phyloP scores from a whole-genome alignment of 2,113 vertebrate species.

The Meleagris gallopavo region DNA sequence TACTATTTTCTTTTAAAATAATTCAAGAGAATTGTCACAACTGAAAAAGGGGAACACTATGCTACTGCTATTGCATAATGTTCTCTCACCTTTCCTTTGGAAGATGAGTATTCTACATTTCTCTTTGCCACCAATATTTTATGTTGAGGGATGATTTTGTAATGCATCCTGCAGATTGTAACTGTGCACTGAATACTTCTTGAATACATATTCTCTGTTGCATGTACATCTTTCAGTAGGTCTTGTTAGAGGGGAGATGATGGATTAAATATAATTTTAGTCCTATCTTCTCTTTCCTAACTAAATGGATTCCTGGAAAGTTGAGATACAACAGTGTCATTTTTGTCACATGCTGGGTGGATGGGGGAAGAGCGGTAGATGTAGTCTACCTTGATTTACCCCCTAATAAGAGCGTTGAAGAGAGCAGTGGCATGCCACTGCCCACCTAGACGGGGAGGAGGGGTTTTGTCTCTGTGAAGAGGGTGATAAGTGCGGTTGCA shows the following conservation, averaged over 20 bases:
- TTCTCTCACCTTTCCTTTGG: not conserved
- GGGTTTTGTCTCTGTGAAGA: too few species aligned
- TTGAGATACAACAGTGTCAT: not conserved
- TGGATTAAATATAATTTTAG: not conserved
- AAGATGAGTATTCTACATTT: not conserved
- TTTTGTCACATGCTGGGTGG: too few species aligned
- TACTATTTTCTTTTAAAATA: not conserved
- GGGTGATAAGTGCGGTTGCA: too few species aligned
- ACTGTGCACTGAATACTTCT: not conserved
- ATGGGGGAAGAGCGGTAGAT: too few species aligned
- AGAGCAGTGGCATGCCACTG: too few species aligned
- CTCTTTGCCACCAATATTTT: not conserved
- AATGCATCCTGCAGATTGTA: not conserved
- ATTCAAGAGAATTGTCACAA: not conserved
- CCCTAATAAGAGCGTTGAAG: too few species aligned
- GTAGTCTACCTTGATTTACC: too few species aligned
- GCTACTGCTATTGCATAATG: not conserved
- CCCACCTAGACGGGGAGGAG: too few species aligned
- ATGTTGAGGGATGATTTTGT: not conserved
- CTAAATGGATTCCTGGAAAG: not conserved
- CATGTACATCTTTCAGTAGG: not conserved
- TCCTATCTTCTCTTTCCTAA: not conserved
- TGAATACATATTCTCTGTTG: not conserved
- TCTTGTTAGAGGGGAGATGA: not conserved
- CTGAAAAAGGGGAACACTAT: not conserved